Conservation (phyloP, 37 sponge, comb jelly and placozoan species). For the Chondrosia reniformis region DNA sequence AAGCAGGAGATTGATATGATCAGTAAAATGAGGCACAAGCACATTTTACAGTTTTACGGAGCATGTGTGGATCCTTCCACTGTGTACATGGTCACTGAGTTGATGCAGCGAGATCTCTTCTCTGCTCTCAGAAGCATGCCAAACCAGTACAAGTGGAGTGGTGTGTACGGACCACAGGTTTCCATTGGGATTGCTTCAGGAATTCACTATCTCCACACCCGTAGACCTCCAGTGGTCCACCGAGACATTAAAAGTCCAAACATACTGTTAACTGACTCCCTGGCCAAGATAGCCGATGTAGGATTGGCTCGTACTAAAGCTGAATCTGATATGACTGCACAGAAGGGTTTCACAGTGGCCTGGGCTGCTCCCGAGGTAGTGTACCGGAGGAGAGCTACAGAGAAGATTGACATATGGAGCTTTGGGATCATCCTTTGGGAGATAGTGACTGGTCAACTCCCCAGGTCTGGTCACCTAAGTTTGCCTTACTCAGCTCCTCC, state of each 20-base stretch:
- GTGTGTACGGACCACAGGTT: slow-evolving; percentile 59
- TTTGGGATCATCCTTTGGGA: slow-evolving; percentile 90
- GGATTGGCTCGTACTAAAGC: slow-evolving; percentile 81
- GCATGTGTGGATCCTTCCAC: slow-evolving; percentile 75
- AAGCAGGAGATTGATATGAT: slow-evolving; percentile 82
- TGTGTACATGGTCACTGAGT: slow-evolving; percentile 90
- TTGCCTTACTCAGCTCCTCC: slow-evolving; percentile 38
- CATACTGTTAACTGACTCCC: slow-evolving; percentile 64
- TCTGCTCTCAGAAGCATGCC: slow-evolving; percentile 41
- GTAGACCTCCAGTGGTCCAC: slow-evolving; percentile 80
- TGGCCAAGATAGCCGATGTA: slow-evolving; percentile 92
- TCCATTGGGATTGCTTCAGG: slow-evolving; percentile 74
- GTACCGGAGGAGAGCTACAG: slow-evolving; percentile 76
- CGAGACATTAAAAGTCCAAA: slow-evolving; percentile 93
- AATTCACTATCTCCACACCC: slow-evolving; percentile 82
- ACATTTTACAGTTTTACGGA: slow-evolving; percentile 96
- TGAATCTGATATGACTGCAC: slow-evolving; percentile 87
- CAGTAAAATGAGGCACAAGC: slow-evolving; percentile 77
- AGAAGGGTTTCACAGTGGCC: slow-evolving; percentile 83
- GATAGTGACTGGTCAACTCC: slow-evolving; percentile 71
- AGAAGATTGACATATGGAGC: slow-evolving; percentile 96
- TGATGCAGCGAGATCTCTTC: slow-evolving; percentile 85
- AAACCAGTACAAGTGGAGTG: slow-evolving; percentile 66
- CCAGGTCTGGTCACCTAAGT: slow-evolving; percentile 58
- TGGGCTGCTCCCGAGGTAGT: slow-evolving; percentile 96